These are phyloP conservation scores for Coremacera marginata DNA, from an alignment of 2,888 invertebrate genomes.

Conservation along the genomic window DNA sequence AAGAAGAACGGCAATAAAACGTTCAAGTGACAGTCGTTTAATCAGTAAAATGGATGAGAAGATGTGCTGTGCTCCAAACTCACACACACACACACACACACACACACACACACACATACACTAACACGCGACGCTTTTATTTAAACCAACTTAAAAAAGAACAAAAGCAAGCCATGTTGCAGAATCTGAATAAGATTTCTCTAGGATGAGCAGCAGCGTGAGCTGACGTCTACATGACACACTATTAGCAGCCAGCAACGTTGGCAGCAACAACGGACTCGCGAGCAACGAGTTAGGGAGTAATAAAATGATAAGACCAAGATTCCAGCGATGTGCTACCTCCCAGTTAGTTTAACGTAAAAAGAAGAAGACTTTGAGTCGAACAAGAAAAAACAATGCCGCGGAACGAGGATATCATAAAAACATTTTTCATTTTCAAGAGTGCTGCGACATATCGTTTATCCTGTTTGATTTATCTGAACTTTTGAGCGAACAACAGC, in stretches of 20 bases:
- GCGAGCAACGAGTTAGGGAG: not conserved
- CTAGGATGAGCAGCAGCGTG: constrained; percentile 6
- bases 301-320: not conserved
- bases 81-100: not conserved
- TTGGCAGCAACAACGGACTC: not conserved
- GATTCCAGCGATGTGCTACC: not conserved
- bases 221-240: constrained; percentile 38
- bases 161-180: not conserved
- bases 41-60: constrained; percentile 38
- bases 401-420: constrained; percentile 55
- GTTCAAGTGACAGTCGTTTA: constrained; percentile 50
- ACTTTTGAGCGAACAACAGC: constrained; percentile 46
- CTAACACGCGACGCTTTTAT: not conserved
- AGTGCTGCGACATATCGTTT: constrained; percentile 63
- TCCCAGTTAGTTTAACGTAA: not conserved
- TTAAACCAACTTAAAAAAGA: too few relatives aligned
- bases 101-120: not conserved
- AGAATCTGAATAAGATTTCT: constrained; percentile 34
- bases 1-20: constrained; percentile 49
- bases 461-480: constrained; percentile 64
- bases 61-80: not conserved
- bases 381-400: not conserved
- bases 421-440: constrained; percentile 62
- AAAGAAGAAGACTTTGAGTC: not conserved
- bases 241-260: constrained; percentile 25